phyloP scores from a whole-genome alignment of 2,888 invertebrate species.

The Plagodis dolabraria region DNA sequence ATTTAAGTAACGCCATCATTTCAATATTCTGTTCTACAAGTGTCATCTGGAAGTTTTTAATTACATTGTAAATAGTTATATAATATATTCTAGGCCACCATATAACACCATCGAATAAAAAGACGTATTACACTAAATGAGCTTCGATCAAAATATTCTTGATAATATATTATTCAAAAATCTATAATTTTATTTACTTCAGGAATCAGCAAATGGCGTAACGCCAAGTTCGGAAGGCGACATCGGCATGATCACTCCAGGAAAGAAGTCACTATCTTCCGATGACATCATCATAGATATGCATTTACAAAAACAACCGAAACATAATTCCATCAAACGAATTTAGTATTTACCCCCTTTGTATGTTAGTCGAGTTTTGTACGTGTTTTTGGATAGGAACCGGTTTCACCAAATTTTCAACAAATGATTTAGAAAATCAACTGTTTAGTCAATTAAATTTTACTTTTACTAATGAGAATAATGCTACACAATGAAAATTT shows the following conservation, averaged over 20 bases:
- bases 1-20: no score
- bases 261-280: conserved; percentile 77
- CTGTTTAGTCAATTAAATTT: no score
- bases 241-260: conserved; percentile 62
- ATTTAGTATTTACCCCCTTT: conserved; percentile 49
- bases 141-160: no score
- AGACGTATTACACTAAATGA: no score
- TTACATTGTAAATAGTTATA: no score
- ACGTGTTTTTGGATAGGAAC: conserved; percentile 2
- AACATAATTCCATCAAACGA: conserved; percentile 51
- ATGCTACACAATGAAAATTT: background rate
- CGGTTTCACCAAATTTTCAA: conserved; percentile 8
- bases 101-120: no score
- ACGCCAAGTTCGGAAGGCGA: conserved; percentile 78
- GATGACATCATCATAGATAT: conserved; percentile 86
- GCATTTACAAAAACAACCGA: conserved; percentile 72
- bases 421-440: background rate
- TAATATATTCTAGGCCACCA: no score
- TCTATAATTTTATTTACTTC: background rate
- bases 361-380: conserved; percentile 10
- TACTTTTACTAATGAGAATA: background rate
- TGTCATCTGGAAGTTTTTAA: no score
- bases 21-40: no score
- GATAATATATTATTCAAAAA: background rate
- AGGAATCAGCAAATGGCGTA: conserved; percentile 72